A percentile compares a stretch with the other conserved stretches of the same genome.
Conservation (phyloP, 1,140 invertebrate genomes). For the Lucilia sericata region DNA sequence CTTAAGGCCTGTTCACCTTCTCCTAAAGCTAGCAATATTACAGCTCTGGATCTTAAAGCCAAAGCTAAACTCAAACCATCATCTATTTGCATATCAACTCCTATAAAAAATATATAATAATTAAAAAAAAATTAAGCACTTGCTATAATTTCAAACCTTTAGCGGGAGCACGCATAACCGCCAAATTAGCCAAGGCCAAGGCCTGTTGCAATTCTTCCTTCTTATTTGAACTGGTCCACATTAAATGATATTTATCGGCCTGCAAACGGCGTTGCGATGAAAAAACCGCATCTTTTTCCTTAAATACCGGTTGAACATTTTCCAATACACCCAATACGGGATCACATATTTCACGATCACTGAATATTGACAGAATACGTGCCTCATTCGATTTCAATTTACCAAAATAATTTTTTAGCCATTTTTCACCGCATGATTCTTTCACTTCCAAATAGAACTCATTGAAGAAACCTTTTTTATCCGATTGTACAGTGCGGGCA, state of each 20-base stretch:
- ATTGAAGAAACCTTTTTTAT: slow-evolving; percentile 73
- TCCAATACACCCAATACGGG: slow-evolving; percentile 67
- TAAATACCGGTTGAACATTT: slow-evolving; percentile 68
- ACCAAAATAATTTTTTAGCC: slow-evolving; percentile 71
- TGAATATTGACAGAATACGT: slow-evolving; percentile 69
- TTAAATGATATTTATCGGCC: slow-evolving; percentile 66
- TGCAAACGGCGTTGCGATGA: slow-evolving; percentile 68
- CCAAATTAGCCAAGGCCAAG: slow-evolving; percentile 73
- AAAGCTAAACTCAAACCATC: slow-evolving; percentile 73
- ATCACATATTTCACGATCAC: slow-evolving; percentile 69
- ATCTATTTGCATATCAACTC: slow-evolving; percentile 70
- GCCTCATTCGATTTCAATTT: slow-evolving; percentile 70
- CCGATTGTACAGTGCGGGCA: slow-evolving; percentile 72
- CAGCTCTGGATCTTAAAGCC: slow-evolving; percentile 72
- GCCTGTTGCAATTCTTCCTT: slow-evolving; percentile 69
- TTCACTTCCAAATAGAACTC: slow-evolving; percentile 69
- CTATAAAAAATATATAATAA: slow-evolving; percentile 54
- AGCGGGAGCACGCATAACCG: slow-evolving; percentile 74
- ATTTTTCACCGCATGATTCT: slow-evolving; percentile 67
- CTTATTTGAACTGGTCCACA: slow-evolving; percentile 45
- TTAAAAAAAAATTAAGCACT: background rate
- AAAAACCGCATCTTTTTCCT: slow-evolving; percentile 68
- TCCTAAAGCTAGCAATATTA: slow-evolving; percentile 70
- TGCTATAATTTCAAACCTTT: slow-evolving; percentile 62
- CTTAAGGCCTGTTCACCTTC: slow-evolving; percentile 71